Percentiles rank a stretch among this genome's conserved stretches.
Conservation (phyloP, 2,113 vertebrate genomes). For the Corydoras sp. region DNA sequence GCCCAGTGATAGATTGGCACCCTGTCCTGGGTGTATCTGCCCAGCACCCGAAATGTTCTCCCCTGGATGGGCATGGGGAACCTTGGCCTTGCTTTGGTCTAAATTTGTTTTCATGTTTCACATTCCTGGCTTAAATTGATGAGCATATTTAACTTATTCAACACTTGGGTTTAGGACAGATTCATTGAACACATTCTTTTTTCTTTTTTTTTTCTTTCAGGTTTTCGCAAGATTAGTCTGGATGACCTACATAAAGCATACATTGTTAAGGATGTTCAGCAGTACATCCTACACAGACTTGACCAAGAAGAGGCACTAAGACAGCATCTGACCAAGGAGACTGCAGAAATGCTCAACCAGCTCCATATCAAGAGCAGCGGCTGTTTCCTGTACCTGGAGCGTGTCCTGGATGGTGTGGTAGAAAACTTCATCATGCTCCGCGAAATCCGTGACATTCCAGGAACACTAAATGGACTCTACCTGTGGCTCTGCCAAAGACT, state of each 20-base stretch:
- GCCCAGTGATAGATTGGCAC: too few species aligned
- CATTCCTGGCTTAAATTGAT: too few species aligned
- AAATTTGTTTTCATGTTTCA: too few species aligned
- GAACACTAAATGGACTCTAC: slow-evolving; percentile 93
- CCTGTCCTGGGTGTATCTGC: too few species aligned
- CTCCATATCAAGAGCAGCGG: slow-evolving; percentile 98
- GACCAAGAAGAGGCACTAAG: slow-evolving; percentile 95
- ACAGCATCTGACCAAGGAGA: slow-evolving; percentile 97
- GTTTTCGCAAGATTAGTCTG: slow-evolving; percentile 95
- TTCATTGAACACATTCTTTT: not conserved
- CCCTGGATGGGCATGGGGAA: too few species aligned
- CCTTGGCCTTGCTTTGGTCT: too few species aligned
- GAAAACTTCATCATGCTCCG: slow-evolving; percentile 96
- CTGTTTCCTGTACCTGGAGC: slow-evolving; percentile 94
- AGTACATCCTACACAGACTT: slow-evolving; percentile 93
- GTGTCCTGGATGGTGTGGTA: slow-evolving; percentile 93
- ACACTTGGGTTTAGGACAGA: too few species aligned
- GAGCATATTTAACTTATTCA: too few species aligned
- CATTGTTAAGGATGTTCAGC: slow-evolving; percentile 96
- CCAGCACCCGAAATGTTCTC: too few species aligned
- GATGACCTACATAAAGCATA: slow-evolving; percentile 95
- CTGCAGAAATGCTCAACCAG: slow-evolving; percentile 95
- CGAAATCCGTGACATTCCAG: slow-evolving; percentile 96
- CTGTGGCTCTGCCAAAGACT: slow-evolving; percentile 99
- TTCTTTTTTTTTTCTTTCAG: slow-evolving; percentile 55